Evolutionary conservation across 2,113 vertebrate species (phyloP), one percentile per base, ranked within the genome.

Genomic region (Dromiciops gliroides): DNA sequence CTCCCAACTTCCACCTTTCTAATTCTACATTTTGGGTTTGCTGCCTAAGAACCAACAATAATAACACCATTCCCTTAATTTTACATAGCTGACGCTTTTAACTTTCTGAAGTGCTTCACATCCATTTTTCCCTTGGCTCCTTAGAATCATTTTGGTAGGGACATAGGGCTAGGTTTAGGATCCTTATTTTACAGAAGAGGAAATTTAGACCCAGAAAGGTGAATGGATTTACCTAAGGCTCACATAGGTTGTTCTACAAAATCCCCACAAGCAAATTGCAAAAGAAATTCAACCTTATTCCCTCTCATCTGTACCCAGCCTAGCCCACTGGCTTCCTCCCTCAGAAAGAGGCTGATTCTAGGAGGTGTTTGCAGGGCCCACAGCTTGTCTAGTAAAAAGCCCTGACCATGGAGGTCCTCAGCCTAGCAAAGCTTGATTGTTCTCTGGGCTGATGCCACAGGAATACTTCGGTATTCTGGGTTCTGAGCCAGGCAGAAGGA

Each of bases 41-140:
- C 92, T 97, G 93, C 92, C 93, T 92, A 47, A 96, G 94, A 95
- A 95, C 92, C 93, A 97, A 89, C 92, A 96, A 75, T 94, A 95
- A 53, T 67, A 60, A 22, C 22, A 90, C 31, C 31, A 60, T 95
- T 91, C 48, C 93, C 88, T 94, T 91, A 95, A 12, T 8, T 95
- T 67, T 93, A 90, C 91, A 48, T 97, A 95, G 91, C 96, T 83
- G 67, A 19, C 8, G 96, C 96, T 96, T 96, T 94, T 95, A 89
- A 90, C 89, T 96, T 94, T 96, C 95, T 88, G 89, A 0, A 67
- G n/a, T 3, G 89, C 53, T 93, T 94, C 19, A 92, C 11, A 91
- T 88, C 47, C 10, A 0, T 92, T 94, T 50, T 95, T 44, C 95
- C 48, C 88, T 14, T 93, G 90, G 95, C 67, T 51, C 4, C 26